These are phyloP conservation scores for Stegana nigrithorax DNA, from an alignment of 2,888 invertebrate species.

Conservation along the genomic window DNA sequence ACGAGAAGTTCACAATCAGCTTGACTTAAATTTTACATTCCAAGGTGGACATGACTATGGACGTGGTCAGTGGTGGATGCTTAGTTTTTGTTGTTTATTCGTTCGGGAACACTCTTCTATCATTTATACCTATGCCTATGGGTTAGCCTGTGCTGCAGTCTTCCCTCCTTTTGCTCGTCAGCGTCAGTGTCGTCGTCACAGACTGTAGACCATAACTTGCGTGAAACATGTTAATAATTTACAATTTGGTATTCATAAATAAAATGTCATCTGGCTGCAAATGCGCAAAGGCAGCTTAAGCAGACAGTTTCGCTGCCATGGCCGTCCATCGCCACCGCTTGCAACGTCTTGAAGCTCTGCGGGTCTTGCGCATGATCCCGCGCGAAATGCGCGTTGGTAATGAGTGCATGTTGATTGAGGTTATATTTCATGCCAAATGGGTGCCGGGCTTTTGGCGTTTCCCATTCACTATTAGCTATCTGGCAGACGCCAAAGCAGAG, in stretches of 20 bases:
- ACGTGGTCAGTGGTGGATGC: no score
- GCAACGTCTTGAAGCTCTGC: not conserved
- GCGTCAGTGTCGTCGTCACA: not conserved
- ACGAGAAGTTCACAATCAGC: constrained; percentile 30
- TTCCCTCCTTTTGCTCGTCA: not conserved
- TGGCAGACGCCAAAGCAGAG: no score
- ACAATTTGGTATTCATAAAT: constrained; percentile 69
- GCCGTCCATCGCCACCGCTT: constrained; percentile 21
- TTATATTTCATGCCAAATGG: constrained; percentile 57
- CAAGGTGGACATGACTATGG: no score
- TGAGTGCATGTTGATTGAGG: constrained; percentile 67
- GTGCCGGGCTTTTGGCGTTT: no score
- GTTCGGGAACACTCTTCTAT: not conserved
- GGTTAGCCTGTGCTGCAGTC: not conserved
- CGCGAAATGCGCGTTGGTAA: constrained; percentile 31
- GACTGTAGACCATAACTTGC: constrained; percentile 57
- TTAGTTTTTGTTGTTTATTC: no score
- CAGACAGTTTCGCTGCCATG: constrained; percentile 30
- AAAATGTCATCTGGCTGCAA: constrained; percentile 60
- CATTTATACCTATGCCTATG: not conserved
- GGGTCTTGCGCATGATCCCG: constrained; percentile 31
- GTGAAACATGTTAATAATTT: constrained; percentile 68
- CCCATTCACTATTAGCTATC: no score
- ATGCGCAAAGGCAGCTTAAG: no score
- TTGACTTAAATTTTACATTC: no score